A percentile compares a stretch with the other conserved stretches of the same genome.
phyloP scores from a whole-genome alignment of 2,797 vertebrate species.

The Sebastes itinus region DNA sequence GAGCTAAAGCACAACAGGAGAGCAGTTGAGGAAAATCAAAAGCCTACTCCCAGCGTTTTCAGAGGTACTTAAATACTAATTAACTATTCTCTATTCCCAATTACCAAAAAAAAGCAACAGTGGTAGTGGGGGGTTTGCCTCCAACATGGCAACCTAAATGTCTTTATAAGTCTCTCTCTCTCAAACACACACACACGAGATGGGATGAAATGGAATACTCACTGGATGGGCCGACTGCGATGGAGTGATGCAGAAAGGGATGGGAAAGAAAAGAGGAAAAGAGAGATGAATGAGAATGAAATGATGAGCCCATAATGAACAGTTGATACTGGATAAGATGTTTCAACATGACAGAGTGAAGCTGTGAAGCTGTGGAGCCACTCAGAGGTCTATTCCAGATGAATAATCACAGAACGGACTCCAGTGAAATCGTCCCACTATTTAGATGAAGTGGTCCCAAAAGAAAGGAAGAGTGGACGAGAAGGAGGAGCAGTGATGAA shows the following conservation, averaged over 20 bases:
- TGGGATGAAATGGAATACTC: constrained; percentile 88
- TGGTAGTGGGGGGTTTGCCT: background rate
- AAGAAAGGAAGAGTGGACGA: background rate
- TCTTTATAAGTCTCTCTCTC: background rate
- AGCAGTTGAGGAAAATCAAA: constrained; percentile 11
- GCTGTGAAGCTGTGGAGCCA: background rate
- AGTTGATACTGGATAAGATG: constrained; percentile 3
- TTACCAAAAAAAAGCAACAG: background rate
- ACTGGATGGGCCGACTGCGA: constrained; percentile 85
- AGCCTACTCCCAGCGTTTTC: background rate
- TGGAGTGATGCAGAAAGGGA: constrained; percentile 65
- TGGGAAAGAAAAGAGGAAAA: constrained; percentile 58
- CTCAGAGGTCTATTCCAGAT: background rate
- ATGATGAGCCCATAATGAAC: constrained; percentile 38
- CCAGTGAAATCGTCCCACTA: background rate
- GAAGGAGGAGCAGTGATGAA: background rate
- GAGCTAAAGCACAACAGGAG: constrained; percentile 6
- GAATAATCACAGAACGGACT: background rate
- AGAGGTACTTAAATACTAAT: constrained; percentile 22
- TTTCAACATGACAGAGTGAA: constrained; percentile 7
- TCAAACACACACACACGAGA: constrained; percentile 42
- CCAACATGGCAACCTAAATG: background rate
- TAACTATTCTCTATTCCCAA: constrained; percentile 8
- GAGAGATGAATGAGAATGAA: constrained; percentile 66
- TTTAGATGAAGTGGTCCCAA: constrained; percentile 1